Percentiles rank a stretch among this genome's conserved stretches.
Evolutionary conservation across 1,140 invertebrate species (phyloP).

Genomic region (Brachionus sp.): DNA sequence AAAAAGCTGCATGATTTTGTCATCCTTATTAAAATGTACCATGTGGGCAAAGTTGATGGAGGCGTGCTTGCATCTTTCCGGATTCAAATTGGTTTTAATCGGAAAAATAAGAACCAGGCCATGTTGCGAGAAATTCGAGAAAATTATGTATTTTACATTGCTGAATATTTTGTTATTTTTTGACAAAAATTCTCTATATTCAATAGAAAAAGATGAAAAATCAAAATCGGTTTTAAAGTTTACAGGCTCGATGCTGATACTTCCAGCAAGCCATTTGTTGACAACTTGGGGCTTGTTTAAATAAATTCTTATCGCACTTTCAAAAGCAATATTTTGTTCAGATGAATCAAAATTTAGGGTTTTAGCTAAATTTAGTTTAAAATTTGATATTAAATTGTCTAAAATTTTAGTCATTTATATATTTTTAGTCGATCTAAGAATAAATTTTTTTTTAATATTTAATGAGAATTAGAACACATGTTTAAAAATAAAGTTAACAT

Average conservation of each 20-base stretch:
- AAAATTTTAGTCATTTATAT: not conserved
- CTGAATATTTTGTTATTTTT: conserved; percentile 19
- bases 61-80: not conserved
- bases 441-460: not conserved
- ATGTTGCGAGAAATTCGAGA: not conserved
- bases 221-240: not conserved
- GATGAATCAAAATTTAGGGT: not conserved
- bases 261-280: conserved; percentile 41
- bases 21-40: not conserved
- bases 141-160: conserved; percentile 14
- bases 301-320: conserved; percentile 16
- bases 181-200: conserved; percentile 30
- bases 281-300: conserved; percentile 39
- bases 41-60: not conserved
- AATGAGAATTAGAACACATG: not conserved
- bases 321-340: conserved; percentile 8
- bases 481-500: not conserved
- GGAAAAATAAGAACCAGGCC: not conserved
- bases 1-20: not conserved
- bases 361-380: not conserved
- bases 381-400: not conserved
- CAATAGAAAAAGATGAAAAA: not conserved
- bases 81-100: not conserved
- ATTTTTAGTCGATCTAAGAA: not conserved
- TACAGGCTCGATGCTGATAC: not conserved